Evolutionary conservation across 2,113 vertebrate species (phyloP), one percentile per base, ranked within the genome.

Genomic region (Odobenus rosmarus): DNA sequence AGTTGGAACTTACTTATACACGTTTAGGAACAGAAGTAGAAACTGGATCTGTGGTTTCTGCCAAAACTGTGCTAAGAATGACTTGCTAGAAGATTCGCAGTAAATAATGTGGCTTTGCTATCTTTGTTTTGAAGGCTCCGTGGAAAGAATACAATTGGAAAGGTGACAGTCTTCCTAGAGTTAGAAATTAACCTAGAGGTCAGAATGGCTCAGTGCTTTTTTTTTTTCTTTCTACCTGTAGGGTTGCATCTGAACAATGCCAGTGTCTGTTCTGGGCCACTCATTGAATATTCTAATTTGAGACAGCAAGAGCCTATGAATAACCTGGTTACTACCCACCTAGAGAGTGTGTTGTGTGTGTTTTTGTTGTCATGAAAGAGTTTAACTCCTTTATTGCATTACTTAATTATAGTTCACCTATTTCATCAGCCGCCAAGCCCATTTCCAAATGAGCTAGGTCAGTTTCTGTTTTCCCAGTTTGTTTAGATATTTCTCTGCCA

Each of bases 381-480:
- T 95, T 98, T 97, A 97, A 71, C 90, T 97, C 88, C 95, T 97
- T 97, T 96, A 97, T 98, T 97, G 93, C 97, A 83, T 97, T 93
- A 82, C 93, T 98, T 98, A 98, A 98, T 98, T 98, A 98, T 79
- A 97, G 96, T 96, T 96, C 95, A 79, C 55, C 71, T 95, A 79
- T 97, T 98, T 98, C 97, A 71, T 97, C 97, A 98, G 98, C 77
- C 5, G 51, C 97, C 97, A 95, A 98, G 92, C 97, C 98, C 95
- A 90, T 94, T 98, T 98, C 97, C 96, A 98, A 98, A 96, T 96
- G 90, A 97, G 96, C 95, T 93, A 82, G 87, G 97, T 96, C 95
- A 98, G 98, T 98, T 98, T 98, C 97, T 98, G 98, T 98, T 98
- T 98, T 96, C 98, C 98, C 96, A 98, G 98, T 97, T 86, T 88